Conservation (phyloP, 2,113 vertebrate genomes). For the Sinocyclocheilus rhinocerous region DNA sequence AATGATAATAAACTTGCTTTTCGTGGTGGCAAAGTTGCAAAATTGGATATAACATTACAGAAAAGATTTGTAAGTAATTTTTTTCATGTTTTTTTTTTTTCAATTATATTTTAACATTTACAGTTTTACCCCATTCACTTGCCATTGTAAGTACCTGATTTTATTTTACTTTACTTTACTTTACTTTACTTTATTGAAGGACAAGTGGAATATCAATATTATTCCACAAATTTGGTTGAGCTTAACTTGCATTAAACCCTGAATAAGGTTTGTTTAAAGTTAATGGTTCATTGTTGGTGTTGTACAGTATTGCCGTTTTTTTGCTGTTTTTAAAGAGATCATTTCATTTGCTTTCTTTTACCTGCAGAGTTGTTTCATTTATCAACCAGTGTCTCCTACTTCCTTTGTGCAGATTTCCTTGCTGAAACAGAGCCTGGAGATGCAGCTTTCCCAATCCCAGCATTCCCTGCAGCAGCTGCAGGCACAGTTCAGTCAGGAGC, state of each 20-base stretch:
- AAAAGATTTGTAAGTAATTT: no score
- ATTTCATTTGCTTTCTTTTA: neutral
- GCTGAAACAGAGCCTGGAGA: conserved; percentile 96
- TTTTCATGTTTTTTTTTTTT: no score
- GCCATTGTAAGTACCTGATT: no score
- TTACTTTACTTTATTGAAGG: no score
- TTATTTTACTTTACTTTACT: no score
- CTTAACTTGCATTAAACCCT: no score
- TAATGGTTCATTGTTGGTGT: neutral
- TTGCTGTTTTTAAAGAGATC: no score
- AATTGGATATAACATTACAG: no score
- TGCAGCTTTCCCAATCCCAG: conserved; percentile 98
- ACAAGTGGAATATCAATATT: no score
- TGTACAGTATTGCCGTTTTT: neutral
- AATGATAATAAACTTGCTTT: neutral
- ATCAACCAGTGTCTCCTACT: neutral
- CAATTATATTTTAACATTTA: no score
- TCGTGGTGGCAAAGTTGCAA: no score
- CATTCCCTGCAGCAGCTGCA: conserved; percentile 95
- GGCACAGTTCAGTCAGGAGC: conserved; percentile 93
- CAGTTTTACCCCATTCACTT: neutral
- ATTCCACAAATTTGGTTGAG: no score
- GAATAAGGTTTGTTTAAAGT: neutral
- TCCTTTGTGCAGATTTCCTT: conserved; percentile 84
- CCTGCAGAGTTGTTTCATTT: neutral